Percentiles rank a stretch among this genome's conserved stretches.
phyloP scores from a whole-genome alignment of 2,113 vertebrate genomes.

The Platanista minor region DNA sequence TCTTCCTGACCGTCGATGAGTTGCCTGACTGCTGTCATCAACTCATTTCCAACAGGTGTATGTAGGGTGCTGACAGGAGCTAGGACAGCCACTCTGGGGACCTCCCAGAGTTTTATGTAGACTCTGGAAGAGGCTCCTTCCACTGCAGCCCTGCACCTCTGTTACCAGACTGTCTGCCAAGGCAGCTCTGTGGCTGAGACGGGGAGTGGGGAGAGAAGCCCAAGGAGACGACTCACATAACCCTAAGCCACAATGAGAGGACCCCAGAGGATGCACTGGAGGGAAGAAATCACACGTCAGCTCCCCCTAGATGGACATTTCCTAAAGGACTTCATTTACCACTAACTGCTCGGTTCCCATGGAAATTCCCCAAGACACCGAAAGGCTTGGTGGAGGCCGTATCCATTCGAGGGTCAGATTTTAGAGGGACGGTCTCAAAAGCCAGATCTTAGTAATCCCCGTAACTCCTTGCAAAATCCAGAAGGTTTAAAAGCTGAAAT shows the following conservation, averaged over 20 bases:
- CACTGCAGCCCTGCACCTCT: not conserved
- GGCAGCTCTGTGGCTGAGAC: not conserved
- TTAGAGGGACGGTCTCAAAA: not conserved
- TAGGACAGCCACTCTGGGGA: not conserved
- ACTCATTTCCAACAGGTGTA: not conserved
- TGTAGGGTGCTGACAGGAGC: accelerated
- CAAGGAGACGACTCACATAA: slow-evolving; percentile 40
- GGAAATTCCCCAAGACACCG: slow-evolving; percentile 47
- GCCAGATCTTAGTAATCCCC: not conserved
- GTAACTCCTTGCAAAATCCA: not conserved
- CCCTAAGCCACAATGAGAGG: slow-evolving; percentile 21
- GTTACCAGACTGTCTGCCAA: slow-evolving; percentile 7
- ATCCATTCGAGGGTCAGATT: not conserved
- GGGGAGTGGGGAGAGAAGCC: slow-evolving; percentile 43
- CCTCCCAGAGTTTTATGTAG: not conserved
- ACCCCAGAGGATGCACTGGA: slow-evolving; percentile 30
- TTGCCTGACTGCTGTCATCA: not conserved
- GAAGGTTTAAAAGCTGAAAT: not conserved
- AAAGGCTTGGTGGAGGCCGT: not conserved
- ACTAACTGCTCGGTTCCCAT: not conserved
- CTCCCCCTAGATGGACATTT: slow-evolving; percentile 39
- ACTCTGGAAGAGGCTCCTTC: not conserved
- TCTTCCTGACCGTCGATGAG: not conserved
- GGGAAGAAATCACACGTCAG: slow-evolving; percentile 35
- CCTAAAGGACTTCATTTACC: slow-evolving; percentile 39